A percentile compares a stretch with the other conserved stretches of the same genome.
phyloP scores from a whole-genome alignment of 2,797 vertebrate species.

The Lophius americanus region DNA sequence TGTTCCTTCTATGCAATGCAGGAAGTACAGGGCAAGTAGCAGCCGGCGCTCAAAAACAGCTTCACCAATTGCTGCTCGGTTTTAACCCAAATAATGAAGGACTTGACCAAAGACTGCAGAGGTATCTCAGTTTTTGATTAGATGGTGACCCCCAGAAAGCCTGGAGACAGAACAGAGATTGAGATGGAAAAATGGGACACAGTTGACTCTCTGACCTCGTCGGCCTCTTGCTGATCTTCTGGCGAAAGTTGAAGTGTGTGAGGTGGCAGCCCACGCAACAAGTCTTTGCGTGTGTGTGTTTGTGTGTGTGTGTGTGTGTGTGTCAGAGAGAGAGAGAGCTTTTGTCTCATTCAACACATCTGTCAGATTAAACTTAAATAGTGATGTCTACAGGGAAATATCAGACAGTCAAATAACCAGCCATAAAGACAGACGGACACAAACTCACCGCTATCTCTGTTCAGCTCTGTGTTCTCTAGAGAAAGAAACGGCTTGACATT shows the following conservation, averaged over 20 bases:
- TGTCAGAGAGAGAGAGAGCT: neutral
- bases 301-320: constrained; percentile 13
- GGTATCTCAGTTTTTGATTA: constrained; percentile 68
- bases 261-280: constrained; percentile 1
- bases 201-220: constrained; percentile 8
- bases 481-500: constrained; percentile 42
- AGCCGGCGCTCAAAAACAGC: constrained; percentile 68
- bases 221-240: constrained; percentile 39
- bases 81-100: constrained; percentile 77
- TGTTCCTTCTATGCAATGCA: constrained; percentile 65
- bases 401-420: constrained; percentile 40
- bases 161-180: constrained; percentile 43
- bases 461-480: constrained; percentile 34
- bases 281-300: constrained; percentile 14
- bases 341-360: constrained; percentile 54
- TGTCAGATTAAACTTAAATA: constrained; percentile 61
- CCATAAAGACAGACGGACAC: neutral
- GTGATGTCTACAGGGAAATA: constrained; percentile 54
- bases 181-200: constrained; percentile 42
- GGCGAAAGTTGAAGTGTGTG: constrained; percentile 19
- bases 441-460: constrained; percentile 7
- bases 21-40: constrained; percentile 65
- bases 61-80: constrained; percentile 53
- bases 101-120: constrained; percentile 62
- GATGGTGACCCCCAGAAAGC: constrained; percentile 50